Evolutionary conservation across 2,113 vertebrate genomes (phyloP).

Genomic region (Rhinogobius similis): DNA sequence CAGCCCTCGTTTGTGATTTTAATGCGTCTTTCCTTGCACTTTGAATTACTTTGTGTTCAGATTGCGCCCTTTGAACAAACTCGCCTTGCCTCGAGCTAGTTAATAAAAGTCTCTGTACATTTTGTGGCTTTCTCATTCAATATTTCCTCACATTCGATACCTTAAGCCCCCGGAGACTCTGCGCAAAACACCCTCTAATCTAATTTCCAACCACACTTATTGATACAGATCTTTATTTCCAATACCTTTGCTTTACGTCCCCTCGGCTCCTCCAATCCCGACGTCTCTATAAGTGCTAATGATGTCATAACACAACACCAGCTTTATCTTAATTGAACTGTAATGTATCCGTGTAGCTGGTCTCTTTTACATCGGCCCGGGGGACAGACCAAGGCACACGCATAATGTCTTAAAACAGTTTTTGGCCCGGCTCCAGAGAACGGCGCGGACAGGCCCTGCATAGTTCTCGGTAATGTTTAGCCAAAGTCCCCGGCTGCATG

Average conservation of each 20-base stretch:
- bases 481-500: slow-evolving; percentile 26
- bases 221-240: neutral
- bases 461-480: slow-evolving; percentile 34
- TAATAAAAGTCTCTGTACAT: neutral
- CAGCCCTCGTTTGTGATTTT: no score
- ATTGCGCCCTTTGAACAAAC: no score
- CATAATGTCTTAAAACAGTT: slow-evolving; percentile 46
- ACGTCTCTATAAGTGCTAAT: neutral
- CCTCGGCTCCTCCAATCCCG: neutral
- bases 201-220: neutral
- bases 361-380: neutral
- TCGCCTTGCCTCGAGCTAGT: no score
- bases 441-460: slow-evolving; percentile 4
- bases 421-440: slow-evolving; percentile 36
- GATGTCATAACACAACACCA: neutral
- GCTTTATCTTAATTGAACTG: neutral
- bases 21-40: no score
- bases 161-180: neutral
- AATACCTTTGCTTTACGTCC: neutral
- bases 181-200: neutral
- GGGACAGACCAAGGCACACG: slow-evolving; percentile 20
- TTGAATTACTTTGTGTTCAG: no score
- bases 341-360: neutral
- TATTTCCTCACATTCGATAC: neutral
- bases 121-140: neutral